Base-by-base conservation (phyloP, 2,113 vertebrate species). In the Chaetura pelagica region DNA sequence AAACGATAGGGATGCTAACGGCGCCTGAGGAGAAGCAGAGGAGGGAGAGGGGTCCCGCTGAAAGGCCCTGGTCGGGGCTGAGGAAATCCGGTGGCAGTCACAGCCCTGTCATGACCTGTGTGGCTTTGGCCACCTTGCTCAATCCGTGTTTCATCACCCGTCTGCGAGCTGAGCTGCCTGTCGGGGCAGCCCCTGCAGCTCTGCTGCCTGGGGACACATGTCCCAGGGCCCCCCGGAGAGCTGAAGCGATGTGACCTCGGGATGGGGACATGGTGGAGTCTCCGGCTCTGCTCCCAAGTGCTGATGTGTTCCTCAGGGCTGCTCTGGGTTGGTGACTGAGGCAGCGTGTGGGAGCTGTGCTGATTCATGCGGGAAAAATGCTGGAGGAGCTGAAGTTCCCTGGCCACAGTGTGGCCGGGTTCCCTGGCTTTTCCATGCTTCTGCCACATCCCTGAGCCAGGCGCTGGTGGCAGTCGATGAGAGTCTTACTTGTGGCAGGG, bases 51-150 rank as follows among this genome's bases (percentile, higher is more conserved):
- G 34, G 68, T 86, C 73, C 69, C 10, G 3, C 77, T 68, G 91
- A 30, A 35, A 2, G 6, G 84, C 84, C 38, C 57, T 93, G 92
- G 78, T 59, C 32, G 0, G 21, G 16, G 77, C 83, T 87, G 89
- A 94, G 94, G 93, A 97, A 95, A 95, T 97, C 93, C 59, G 63
- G 84, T 96, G 1, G 17, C 84, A n/a, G 59, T 84, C 26, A 5
- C 67, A 85, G 90, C 78, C 42, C n/a, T 27, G 40, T 9, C 30
- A 0, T 80, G 89, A 91, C 85, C 78, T 2, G 24, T 9, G 67
- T 83, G 87, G 87, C 90, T 94, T 85, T 89, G 91, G 71, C 59
- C 93, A 91, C 2, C 71, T 97, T 87, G 90, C 94, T 94, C 82
- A 93, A 91, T 34, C 63, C 0, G 32, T 18, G 42, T 95, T 97